Conservation (phyloP, 2,888 invertebrate species). For the Ectropis crepuscularia region DNA sequence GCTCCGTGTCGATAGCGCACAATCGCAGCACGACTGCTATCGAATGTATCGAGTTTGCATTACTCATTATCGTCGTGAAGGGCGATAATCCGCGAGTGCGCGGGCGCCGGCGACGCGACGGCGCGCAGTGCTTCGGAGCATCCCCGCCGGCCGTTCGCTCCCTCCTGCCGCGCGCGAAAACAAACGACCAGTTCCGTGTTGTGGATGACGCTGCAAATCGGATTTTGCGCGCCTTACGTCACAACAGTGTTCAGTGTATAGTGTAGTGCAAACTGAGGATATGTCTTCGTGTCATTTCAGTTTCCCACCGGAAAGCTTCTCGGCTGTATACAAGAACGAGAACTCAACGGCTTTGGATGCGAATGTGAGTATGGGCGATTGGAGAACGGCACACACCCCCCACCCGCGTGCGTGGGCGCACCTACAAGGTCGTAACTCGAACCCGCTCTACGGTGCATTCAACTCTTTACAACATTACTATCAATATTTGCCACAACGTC, state of each 20-base stretch:
- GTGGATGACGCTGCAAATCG: constrained; percentile 60
- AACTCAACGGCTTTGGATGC: constrained; percentile 53
- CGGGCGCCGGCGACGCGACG: constrained; percentile 47
- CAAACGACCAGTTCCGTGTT: constrained; percentile 42
- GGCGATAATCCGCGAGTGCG: constrained; percentile 68
- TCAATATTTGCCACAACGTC: constrained; percentile 46
- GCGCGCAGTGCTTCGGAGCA: constrained; percentile 39
- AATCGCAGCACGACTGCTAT: constrained; percentile 58
- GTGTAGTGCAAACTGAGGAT: constrained; percentile 55
- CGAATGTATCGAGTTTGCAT: constrained; percentile 67
- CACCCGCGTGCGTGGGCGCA: constrained; percentile 59
- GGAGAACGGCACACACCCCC: constrained; percentile 53
- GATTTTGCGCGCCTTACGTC: constrained; percentile 47
- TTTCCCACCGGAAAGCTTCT: constrained; percentile 78
- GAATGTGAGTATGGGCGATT: constrained; percentile 72
- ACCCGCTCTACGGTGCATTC: constrained; percentile 69
- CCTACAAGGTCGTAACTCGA: constrained; percentile 64
- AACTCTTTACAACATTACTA: constrained; percentile 58
- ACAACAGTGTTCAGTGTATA: constrained; percentile 50
- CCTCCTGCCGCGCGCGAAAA: constrained; percentile 35
- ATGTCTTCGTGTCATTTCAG: constrained; percentile 69
- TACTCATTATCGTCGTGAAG: constrained; percentile 70
- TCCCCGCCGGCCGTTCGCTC: constrained; percentile 46
- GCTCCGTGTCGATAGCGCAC: constrained; percentile 60
- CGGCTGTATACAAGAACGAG: constrained; percentile 70